phyloP scores from a whole-genome alignment of 2,888 invertebrate genomes.

The Drosophila neotestacea region DNA sequence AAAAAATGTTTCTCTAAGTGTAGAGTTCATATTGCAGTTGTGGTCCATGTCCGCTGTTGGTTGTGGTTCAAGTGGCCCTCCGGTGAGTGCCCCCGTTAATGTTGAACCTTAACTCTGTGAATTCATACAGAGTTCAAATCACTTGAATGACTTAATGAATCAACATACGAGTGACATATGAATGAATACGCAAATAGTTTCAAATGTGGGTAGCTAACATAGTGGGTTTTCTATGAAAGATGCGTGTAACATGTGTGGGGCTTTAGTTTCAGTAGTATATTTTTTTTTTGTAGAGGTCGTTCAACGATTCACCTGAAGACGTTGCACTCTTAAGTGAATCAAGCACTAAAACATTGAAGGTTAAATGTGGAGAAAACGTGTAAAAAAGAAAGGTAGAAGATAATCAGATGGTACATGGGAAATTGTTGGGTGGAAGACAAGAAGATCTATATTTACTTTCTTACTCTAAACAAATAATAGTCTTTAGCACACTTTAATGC shows the following conservation, averaged over 20 bases:
- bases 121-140: conserved; percentile 44
- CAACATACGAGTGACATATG: conserved; percentile 30
- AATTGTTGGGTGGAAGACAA: not conserved
- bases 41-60: conserved; percentile 11
- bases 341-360: conserved; percentile 2
- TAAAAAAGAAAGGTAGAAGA: not conserved
- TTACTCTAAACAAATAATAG: no score
- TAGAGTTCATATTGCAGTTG: conserved; percentile 18
- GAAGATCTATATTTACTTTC: no score
- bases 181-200: conserved; percentile 23
- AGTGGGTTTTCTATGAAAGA: conserved; percentile 22
- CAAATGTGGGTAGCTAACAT: conserved; percentile 28
- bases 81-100: conserved; percentile 41
- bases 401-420: not conserved
- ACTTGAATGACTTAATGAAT: conserved; percentile 69
- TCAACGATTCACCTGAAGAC: conserved; percentile 54
- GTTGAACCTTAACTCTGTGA: conserved; percentile 5
- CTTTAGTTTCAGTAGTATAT: conserved; percentile 1
- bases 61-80: conserved; percentile 3
- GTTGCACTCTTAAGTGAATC: conserved; percentile 37
- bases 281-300: conserved; percentile 44
- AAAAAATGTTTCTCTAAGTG: no score
- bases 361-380: not conserved
- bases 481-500: no score
- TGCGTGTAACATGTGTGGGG: not conserved